These are phyloP conservation scores for Lacanobia wlatinum DNA, from an alignment of 2,888 invertebrate species.

Conservation along the genomic window DNA sequence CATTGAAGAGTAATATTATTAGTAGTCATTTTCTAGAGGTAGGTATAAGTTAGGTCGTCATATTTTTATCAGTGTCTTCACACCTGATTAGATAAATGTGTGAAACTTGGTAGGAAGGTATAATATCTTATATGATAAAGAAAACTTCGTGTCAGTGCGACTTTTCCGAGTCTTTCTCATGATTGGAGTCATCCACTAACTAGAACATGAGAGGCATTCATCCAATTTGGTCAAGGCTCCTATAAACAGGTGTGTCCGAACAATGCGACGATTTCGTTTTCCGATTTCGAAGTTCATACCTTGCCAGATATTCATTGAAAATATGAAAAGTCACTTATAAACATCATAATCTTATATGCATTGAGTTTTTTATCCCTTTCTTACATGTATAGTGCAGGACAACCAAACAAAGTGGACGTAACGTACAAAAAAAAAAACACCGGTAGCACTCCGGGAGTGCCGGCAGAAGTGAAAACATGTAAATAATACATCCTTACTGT, in stretches of 20 bases:
- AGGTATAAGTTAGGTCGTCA: neutral
- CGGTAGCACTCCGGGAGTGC: too few species aligned
- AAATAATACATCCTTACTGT: too few species aligned
- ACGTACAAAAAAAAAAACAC: too few species aligned
- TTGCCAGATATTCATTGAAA: too few species aligned
- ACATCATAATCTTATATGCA: too few species aligned
- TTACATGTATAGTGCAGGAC: too few species aligned
- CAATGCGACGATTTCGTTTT: neutral
- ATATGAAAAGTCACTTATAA: too few species aligned
- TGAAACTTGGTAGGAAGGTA: slow-evolving; percentile 4
- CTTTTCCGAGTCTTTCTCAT: neutral
- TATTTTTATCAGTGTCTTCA: slow-evolving; percentile 1
- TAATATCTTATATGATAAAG: neutral
- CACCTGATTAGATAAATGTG: slow-evolving; percentile 9
- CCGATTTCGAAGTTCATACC: too few species aligned
- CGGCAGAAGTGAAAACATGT: too few species aligned
- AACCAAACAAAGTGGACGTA: too few species aligned
- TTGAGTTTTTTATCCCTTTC: too few species aligned
- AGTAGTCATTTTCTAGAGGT: neutral
- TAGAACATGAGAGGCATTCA: neutral
- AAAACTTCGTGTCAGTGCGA: neutral
- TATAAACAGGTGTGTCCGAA: neutral
- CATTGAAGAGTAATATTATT: neutral
- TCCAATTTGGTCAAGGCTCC: neutral
- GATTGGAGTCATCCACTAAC: neutral